These are phyloP conservation scores for Invenusta paracnida DNA, from an alignment of 2,888 invertebrate species.

Conservation along the genomic window DNA sequence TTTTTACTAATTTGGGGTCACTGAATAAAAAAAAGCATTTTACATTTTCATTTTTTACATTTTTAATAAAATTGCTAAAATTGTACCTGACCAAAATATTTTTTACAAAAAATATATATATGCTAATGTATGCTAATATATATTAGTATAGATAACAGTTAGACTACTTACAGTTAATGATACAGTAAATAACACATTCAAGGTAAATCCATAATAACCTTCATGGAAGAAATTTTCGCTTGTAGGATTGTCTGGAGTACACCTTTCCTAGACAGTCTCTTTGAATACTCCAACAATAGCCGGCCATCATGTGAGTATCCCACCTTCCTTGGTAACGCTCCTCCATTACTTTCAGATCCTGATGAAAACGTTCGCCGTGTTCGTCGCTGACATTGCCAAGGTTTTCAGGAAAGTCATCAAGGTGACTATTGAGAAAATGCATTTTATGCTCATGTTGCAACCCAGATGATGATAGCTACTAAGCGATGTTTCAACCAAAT, in stretches of 20 bases:
- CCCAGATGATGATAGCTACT: too few species aligned
- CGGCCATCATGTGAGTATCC: conserved; percentile 53
- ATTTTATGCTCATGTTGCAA: too few species aligned
- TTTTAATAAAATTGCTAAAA: too few species aligned
- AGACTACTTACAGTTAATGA: conserved; percentile 5
- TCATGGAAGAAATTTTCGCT: conserved; percentile 27
- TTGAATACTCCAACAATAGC: conserved; percentile 50
- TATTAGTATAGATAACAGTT: conserved; percentile 19
- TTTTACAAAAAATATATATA: too few species aligned
- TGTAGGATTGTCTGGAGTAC: conserved; percentile 39
- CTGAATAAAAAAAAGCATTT: too few species aligned
- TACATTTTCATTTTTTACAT: too few species aligned
- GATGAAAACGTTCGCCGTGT: conserved; percentile 58
- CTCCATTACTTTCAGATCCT: conserved; percentile 54
- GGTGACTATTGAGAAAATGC: too few species aligned
- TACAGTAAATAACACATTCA: conserved; percentile 23
- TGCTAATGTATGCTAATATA: too few species aligned
- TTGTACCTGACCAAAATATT: too few species aligned
- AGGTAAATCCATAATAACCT: conserved; percentile 15
- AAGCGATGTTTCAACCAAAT: too few species aligned
- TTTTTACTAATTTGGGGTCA: too few species aligned
- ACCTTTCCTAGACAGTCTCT: conserved; percentile 36
- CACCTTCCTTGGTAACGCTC: conserved; percentile 53
- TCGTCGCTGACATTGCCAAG: conserved; percentile 54
- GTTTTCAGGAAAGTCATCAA: too few species aligned